Evolutionary conservation across 2,888 invertebrate genomes (phyloP).

Genomic region (Philereme vetulata): DNA sequence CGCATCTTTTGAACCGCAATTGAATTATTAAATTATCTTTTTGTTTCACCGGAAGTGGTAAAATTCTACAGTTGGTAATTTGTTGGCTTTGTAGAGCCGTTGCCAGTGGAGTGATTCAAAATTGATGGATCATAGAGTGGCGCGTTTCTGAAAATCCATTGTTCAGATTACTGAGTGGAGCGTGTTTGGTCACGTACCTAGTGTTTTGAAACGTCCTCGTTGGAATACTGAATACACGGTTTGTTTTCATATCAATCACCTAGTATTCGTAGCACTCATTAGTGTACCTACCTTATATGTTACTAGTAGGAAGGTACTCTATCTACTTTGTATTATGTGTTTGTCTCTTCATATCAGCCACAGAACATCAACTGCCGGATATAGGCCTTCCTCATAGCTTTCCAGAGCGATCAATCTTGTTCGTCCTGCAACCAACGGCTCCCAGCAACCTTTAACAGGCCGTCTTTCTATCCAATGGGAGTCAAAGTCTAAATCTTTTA

Average conservation of each 20-base stretch:
- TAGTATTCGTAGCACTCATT: background rate
- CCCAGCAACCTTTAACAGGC: no score
- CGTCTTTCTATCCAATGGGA: no score
- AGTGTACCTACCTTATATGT: background rate
- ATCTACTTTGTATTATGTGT: no score
- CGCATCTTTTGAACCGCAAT: slow-evolving; percentile 56
- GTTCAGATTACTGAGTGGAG: slow-evolving; percentile 63
- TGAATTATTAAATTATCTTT: slow-evolving; percentile 53
- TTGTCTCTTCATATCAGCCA: no score
- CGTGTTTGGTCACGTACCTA: slow-evolving; percentile 66
- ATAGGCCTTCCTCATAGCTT: no score
- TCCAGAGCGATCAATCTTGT: no score
- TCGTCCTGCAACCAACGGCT: no score
- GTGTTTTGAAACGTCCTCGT: slow-evolving; percentile 48
- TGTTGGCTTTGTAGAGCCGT: slow-evolving; percentile 48
- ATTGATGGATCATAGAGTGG: slow-evolving; percentile 52
- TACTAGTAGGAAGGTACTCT: no score
- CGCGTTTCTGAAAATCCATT: slow-evolving; percentile 58
- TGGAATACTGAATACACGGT: slow-evolving; percentile 24
- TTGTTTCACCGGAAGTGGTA: slow-evolving; percentile 49
- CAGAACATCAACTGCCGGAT: no score
- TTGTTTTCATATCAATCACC: slow-evolving; percentile 6
- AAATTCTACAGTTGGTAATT: slow-evolving; percentile 43
- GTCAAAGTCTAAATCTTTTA: no score
- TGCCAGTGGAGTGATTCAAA: slow-evolving; percentile 45